Percentiles rank a stretch among this genome's conserved stretches.
phyloP scores from a whole-genome alignment of 2,888 invertebrate species.

The Lissonota sp. region DNA sequence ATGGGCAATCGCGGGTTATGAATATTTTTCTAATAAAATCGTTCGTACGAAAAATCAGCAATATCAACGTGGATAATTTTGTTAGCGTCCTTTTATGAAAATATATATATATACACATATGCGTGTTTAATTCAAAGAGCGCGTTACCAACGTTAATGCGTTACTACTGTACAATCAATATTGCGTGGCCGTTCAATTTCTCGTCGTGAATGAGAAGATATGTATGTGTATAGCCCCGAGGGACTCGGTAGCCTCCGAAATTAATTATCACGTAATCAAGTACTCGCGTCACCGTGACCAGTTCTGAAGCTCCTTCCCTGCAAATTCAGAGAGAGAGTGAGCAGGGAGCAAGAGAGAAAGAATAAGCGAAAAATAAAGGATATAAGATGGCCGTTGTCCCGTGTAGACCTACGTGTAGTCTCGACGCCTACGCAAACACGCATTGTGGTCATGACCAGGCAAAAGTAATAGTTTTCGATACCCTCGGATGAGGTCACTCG shows the following conservation, averaged over 20 bases:
- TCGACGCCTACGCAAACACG: slow-evolving; percentile 51
- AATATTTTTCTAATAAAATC: slow-evolving; percentile 35
- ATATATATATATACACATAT: background rate
- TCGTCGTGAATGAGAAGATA: slow-evolving; percentile 45
- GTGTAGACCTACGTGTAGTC: too few species aligned
- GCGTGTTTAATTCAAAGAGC: background rate
- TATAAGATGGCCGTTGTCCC: slow-evolving; percentile 26
- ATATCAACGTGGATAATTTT: slow-evolving; percentile 43
- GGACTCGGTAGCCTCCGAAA: slow-evolving; percentile 67
- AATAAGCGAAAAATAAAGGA: slow-evolving; percentile 14
- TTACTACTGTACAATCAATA: slow-evolving; percentile 27
- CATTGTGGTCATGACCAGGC: background rate
- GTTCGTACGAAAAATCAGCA: slow-evolving; percentile 17
- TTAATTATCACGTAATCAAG: slow-evolving; percentile 74
- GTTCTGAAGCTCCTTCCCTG: slow-evolving; percentile 26
- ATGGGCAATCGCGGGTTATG: slow-evolving; percentile 17
- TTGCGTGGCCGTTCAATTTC: slow-evolving; percentile 40
- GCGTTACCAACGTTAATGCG: slow-evolving; percentile 19
- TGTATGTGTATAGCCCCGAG: slow-evolving; percentile 23
- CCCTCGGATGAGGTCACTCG: background rate
- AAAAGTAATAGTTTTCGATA: background rate
- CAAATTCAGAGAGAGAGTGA: slow-evolving; percentile 14
- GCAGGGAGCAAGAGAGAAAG: background rate
- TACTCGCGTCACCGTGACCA: slow-evolving; percentile 57
- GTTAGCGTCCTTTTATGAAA: slow-evolving; percentile 42